phyloP scores from a whole-genome alignment of 2,797 vertebrate genomes.

The Ataeniobius toweri region DNA sequence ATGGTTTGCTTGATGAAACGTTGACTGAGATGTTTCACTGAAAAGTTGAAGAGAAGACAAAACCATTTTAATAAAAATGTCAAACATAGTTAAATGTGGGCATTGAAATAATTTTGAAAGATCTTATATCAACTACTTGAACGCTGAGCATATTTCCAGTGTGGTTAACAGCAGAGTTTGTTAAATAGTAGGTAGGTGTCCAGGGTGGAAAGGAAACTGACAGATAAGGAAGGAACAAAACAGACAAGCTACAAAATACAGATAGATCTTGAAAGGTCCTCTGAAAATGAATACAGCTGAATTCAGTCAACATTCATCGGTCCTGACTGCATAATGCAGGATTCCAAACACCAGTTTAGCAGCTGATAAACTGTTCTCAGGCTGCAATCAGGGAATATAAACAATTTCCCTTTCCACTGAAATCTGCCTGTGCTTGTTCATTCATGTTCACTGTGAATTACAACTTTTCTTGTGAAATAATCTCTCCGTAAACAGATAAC shows the following conservation, averaged over 20 bases:
- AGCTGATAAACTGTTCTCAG: conserved; percentile 11
- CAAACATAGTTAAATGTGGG: too few relatives aligned
- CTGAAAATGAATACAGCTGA: background rate
- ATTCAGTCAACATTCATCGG: background rate
- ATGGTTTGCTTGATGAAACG: too few relatives aligned
- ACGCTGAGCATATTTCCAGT: too few relatives aligned
- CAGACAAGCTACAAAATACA: background rate
- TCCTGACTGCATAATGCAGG: background rate
- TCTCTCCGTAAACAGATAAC: background rate
- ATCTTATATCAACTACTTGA: too few relatives aligned
- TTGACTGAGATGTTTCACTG: too few relatives aligned
- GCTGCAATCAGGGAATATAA: background rate
- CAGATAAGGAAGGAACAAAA: background rate
- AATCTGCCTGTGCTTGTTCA: background rate
- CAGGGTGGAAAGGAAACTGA: background rate
- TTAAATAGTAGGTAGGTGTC: background rate
- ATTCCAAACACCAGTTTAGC: background rate
- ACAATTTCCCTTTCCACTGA: background rate
- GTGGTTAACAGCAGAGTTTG: background rate
- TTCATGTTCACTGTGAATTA: conserved; percentile 10
- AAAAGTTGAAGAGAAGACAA: too few relatives aligned
- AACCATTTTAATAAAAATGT: too few relatives aligned
- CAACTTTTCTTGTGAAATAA: conserved; percentile 3
- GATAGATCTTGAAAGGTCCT: background rate
- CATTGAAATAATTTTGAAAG: too few relatives aligned